Evolutionary conservation across 2,113 vertebrate species (phyloP).

Genomic region (Caranx melampygus): DNA sequence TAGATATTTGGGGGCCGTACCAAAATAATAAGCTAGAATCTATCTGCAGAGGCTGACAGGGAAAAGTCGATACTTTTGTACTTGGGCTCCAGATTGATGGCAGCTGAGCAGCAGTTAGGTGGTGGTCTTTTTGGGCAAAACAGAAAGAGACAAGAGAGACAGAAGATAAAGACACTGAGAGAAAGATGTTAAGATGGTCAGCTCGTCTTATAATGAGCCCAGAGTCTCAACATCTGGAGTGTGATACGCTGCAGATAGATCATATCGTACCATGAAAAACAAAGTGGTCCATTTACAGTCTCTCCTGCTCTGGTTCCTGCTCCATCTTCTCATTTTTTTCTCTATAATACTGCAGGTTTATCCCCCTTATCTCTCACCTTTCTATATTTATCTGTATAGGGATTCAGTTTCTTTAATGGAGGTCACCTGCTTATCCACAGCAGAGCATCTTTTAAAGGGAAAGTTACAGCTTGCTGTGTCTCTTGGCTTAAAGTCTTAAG

Average conservation of each 20-base stretch:
- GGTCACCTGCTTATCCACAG: slow-evolving; percentile 55
- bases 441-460: slow-evolving; percentile 45
- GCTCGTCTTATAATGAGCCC: slow-evolving; percentile 59
- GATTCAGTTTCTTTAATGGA: slow-evolving; percentile 56
- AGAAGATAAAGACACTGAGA: slow-evolving; percentile 26
- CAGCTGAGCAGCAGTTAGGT: slow-evolving; percentile 45
- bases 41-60: slow-evolving; percentile 67
- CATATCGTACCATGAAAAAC: slow-evolving; percentile 53
- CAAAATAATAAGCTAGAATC: slow-evolving; percentile 71
- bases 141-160: slow-evolving; percentile 36
- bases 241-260: slow-evolving; percentile 66
- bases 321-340: slow-evolving; percentile 15
- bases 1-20: slow-evolving; percentile 67
- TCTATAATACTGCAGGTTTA: slow-evolving; percentile 55
- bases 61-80: slow-evolving; percentile 72
- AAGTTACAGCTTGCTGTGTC: slow-evolving; percentile 23
- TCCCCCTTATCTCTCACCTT: slow-evolving; percentile 62
- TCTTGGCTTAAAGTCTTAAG: slow-evolving; percentile 21
- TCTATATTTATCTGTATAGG: slow-evolving; percentile 58
- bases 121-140: slow-evolving; percentile 51
- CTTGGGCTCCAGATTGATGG: slow-evolving; percentile 70
- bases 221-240: slow-evolving; percentile 58
- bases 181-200: slow-evolving; percentile 50
- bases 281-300: slow-evolving; percentile 37
- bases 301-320: slow-evolving; percentile 32